These are phyloP conservation scores for Amblyopsis hoosieri DNA, from an alignment of 2,797 vertebrate genomes.

Conservation along the genomic window DNA sequence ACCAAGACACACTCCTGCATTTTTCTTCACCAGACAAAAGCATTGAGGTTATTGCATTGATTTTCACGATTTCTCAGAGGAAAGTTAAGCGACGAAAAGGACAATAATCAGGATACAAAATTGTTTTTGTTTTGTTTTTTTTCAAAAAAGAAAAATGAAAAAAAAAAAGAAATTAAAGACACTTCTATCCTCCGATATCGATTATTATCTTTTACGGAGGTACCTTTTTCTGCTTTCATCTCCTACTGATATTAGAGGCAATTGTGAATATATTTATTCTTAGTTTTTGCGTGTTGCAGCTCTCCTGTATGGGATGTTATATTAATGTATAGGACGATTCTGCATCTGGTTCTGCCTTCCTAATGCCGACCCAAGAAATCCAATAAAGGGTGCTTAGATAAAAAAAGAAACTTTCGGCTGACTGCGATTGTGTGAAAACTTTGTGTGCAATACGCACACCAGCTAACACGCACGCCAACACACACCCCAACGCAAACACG, in stretches of 20 bases:
- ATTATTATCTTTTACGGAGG: conserved; percentile 75
- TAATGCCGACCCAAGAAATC: conserved; percentile 75
- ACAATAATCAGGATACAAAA: conserved; percentile 22
- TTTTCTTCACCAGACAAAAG: conserved; percentile 62
- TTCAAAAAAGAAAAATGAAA: conserved; percentile 38
- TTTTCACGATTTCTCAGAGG: conserved; percentile 67
- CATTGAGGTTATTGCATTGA: conserved; percentile 61
- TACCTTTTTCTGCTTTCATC: conserved; percentile 78
- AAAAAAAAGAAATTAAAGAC: conserved; percentile 36
- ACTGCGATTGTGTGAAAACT: conserved; percentile 39
- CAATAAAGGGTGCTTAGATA: conserved; percentile 76
- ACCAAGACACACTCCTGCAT: conserved; percentile 51
- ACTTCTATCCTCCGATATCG: conserved; percentile 72
- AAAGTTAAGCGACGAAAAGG: conserved; percentile 58
- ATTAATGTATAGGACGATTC: conserved; percentile 82
- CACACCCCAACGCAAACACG: conserved; percentile 20
- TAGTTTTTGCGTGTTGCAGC: conserved; percentile 83
- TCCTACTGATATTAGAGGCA: conserved; percentile 78
- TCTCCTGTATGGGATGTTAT: conserved; percentile 81
- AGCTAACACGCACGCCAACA: conserved; percentile 18
- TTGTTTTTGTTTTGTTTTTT: conserved; percentile 45
- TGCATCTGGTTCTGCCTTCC: conserved; percentile 83
- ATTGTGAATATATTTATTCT: conserved; percentile 88
- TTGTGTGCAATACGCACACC: conserved; percentile 7
- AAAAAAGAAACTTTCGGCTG: conserved; percentile 27